Conservation (phyloP, 2,113 vertebrate genomes). For the Peromyscus polionotus region DNA sequence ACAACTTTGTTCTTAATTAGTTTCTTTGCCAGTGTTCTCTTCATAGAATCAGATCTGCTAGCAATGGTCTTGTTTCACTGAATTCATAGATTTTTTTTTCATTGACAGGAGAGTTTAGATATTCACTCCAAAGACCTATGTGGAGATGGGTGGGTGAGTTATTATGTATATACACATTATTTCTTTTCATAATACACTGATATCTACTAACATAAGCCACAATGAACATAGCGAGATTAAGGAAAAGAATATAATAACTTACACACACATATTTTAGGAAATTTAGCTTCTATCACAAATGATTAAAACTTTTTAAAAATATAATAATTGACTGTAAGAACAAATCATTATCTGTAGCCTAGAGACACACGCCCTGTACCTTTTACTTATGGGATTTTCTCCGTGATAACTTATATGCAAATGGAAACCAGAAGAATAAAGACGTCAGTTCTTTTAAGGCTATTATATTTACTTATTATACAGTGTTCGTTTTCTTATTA, state of each 20-base stretch:
- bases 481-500: neutral
- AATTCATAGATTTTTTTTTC: neutral
- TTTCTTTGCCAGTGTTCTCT: conserved; percentile 4
- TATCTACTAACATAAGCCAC: neutral
- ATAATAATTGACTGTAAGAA: neutral
- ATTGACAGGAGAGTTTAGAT: neutral
- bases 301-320: neutral
- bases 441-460: neutral
- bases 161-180: neutral
- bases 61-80: neutral
- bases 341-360: neutral
- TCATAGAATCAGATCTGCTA: conserved; percentile 3
- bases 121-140: neutral
- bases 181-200: neutral
- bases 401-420: neutral
- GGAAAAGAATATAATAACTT: neutral
- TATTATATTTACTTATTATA: neutral
- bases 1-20: conserved; percentile 42
- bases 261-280: neutral
- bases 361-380: fast-evolving
- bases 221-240: neutral
- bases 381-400: neutral
- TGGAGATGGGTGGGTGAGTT: neutral
- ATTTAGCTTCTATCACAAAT: neutral
- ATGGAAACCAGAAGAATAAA: neutral